phyloP scores from a whole-genome alignment of 2,888 invertebrate species.

The Yponomeuta evonymella region DNA sequence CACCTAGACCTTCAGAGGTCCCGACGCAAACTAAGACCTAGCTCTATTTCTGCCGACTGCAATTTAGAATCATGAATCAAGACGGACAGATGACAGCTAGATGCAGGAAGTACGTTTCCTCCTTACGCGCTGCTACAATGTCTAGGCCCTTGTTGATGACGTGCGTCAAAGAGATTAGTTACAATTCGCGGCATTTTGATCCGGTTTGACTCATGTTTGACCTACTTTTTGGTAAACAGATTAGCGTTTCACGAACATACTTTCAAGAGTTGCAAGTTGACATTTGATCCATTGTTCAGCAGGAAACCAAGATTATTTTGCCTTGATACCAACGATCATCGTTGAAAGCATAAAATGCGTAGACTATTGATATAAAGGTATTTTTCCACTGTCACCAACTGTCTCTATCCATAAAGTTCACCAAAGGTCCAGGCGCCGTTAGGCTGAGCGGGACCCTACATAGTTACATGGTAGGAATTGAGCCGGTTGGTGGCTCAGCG shows the following conservation, averaged over 20 bases:
- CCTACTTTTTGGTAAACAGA: neutral
- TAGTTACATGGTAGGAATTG: conserved; percentile 78
- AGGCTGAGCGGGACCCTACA: neutral
- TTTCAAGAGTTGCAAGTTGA: too few relatives aligned
- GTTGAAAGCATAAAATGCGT: too few relatives aligned
- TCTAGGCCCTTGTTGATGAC: neutral
- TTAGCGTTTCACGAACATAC: neutral
- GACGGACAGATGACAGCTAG: neutral
- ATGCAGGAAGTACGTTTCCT: neutral
- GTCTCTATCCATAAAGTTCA: too few relatives aligned
- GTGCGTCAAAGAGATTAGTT: neutral
- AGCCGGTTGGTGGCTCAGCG: conserved; percentile 85
- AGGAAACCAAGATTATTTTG: too few relatives aligned
- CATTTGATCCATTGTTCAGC: too few relatives aligned
- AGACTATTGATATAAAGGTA: too few relatives aligned
- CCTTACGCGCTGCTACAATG: neutral
- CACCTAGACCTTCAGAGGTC: neutral
- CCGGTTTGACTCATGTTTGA: neutral
- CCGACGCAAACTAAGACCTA: neutral
- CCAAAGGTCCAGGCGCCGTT: too few relatives aligned
- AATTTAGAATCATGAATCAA: neutral
- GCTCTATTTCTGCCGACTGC: neutral
- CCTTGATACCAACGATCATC: too few relatives aligned
- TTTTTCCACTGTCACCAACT: too few relatives aligned
- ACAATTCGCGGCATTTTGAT: neutral